phyloP scores from a whole-genome alignment of 2,797 vertebrate species.

The Anniella stebbinsi region DNA sequence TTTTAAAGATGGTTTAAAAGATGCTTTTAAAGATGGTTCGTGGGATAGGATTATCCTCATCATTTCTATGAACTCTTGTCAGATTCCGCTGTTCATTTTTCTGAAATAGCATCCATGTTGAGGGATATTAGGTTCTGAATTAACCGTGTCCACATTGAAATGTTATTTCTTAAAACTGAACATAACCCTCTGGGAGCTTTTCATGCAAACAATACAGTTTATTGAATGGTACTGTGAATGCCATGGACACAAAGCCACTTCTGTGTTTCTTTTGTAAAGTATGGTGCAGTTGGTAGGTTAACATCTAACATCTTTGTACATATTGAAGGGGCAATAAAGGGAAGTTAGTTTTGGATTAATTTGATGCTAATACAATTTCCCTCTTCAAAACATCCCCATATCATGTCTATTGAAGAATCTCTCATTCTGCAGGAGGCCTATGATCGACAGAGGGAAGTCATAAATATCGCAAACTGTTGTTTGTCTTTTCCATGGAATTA shows the following conservation, averaged over 20 bases:
- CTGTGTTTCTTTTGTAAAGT: neutral
- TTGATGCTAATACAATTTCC: neutral
- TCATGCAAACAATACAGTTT: too few relatives aligned
- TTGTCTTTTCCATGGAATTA: neutral
- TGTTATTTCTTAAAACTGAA: neutral
- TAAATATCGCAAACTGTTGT: neutral
- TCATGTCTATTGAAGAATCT: neutral
- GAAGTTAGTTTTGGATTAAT: neutral
- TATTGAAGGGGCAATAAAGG: neutral
- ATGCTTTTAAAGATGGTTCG: neutral
- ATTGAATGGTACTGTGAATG: neutral
- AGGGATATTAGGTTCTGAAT: neutral
- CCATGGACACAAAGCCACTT: neutral
- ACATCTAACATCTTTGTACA: neutral
- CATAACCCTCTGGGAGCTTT: neutral
- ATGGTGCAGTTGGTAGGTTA: neutral
- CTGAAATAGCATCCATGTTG: neutral
- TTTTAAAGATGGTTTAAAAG: neutral
- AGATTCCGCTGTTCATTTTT: neutral
- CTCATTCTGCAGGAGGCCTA: neutral
- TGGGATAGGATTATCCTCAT: neutral
- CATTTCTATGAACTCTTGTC: neutral
- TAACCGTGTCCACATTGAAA: neutral
- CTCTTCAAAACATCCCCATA: too few relatives aligned
- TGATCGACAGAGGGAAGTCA: neutral